Evolutionary conservation across 2,888 invertebrate genomes (phyloP), one percentile per base, ranked within the genome.

Genomic region (Terebella lapidaria): DNA sequence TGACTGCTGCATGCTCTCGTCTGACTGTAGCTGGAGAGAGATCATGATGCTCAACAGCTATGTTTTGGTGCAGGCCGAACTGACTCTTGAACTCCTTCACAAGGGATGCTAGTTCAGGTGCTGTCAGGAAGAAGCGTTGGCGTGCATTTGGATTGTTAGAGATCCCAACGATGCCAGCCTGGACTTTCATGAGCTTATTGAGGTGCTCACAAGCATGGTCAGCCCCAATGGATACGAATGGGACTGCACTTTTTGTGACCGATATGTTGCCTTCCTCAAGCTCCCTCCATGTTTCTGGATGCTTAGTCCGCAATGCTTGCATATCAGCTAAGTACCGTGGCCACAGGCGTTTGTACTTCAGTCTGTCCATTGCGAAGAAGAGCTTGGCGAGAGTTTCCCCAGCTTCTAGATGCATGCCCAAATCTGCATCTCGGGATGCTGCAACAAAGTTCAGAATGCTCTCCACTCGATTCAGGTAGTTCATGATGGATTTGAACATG

Each of bases 201-300:
- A 61, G 55, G 51, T 61, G 60, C 30, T 61, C 58, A 45, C 63
- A 62, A 54, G 63, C 61, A 62, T 63, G 58, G 63, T 63, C 61
- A 2, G 56, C 58, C 25, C 56, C 58, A 28, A 58, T 54, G 22
- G 61, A 49, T n/a, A 49, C 49, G 24, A 49, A 49, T 22, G 49
- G 49, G 49, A 10, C 22, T 5, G 10, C 49, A 24, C 24, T 49
- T 24, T 49, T 49, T 15, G 49, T 49, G 49, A 49, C 49, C 5
- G 49, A 49, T n/a, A n/a, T 49, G 49, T 49, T 49, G 49, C 49
- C 49, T 20, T 5, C 49, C 22, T 49, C 49, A 10, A 49, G 24
- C 22, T 49, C 49, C 24, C 49, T 10, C 49, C 24, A 49, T 10
- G 49, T 49, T 10, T 10, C 24, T 49, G 24, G 49, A 22, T 49